Conservation (phyloP, 2,113 vertebrate species). For the Zeus faber region DNA sequence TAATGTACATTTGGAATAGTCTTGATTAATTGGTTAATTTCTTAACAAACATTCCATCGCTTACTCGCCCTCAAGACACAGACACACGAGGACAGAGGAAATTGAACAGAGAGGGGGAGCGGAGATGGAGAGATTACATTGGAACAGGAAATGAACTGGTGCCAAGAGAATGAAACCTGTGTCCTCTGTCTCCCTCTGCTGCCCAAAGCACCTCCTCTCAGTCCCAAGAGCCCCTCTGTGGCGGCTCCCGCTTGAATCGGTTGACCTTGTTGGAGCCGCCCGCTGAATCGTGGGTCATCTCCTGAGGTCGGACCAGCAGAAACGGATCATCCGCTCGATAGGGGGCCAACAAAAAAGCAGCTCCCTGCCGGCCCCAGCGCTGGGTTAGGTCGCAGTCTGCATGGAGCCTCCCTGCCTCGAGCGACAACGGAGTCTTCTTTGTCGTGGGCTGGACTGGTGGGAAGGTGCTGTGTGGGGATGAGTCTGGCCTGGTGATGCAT, state of each 20-base stretch:
- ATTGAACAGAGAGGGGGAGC: not conserved
- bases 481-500: too few relatives aligned
- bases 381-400: constrained; percentile 11
- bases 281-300: constrained; percentile 16
- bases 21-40: too few relatives aligned
- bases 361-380: constrained; percentile 42
- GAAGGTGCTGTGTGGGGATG: too few relatives aligned
- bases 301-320: constrained; percentile 28
- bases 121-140: not conserved
- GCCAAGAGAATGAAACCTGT: not conserved
- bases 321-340: constrained; percentile 40
- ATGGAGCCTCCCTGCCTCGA: constrained; percentile 27
- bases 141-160: too few relatives aligned
- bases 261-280: too few relatives aligned
- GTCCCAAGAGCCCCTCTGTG: too few relatives aligned
- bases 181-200: constrained; percentile 62
- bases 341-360: constrained; percentile 35
- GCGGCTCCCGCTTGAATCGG: too few relatives aligned
- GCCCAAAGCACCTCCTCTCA: constrained; percentile 20
- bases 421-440: too few relatives aligned
- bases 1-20: too few relatives aligned
- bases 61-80: too few relatives aligned
- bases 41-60: too few relatives aligned
- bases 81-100: not conserved
- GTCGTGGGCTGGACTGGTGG: too few relatives aligned